phyloP scores from a whole-genome alignment of 2,888 invertebrate species.

The Nomada hirtipes region DNA sequence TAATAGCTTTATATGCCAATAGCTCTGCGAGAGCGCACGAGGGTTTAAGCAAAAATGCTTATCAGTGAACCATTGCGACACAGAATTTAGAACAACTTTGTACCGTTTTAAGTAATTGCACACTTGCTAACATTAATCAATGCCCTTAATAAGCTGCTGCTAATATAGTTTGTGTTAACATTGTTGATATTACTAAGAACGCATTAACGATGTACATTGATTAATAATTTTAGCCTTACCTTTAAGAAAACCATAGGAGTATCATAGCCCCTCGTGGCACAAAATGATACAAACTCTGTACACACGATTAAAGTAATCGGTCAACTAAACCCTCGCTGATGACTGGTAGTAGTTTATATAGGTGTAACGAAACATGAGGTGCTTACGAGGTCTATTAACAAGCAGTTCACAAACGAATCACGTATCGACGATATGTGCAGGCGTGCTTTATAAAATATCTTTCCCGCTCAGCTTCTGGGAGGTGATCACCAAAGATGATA shows the following conservation, averaged over 20 bases:
- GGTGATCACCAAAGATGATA: slow-evolving; percentile 60
- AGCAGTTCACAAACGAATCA: slow-evolving; percentile 69
- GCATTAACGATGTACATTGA: too few species aligned
- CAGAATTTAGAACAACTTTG: too few species aligned
- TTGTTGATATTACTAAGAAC: too few species aligned
- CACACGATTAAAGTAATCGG: slow-evolving; percentile 45
- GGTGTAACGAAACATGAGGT: slow-evolving; percentile 39
- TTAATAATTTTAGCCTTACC: slow-evolving; percentile 35
- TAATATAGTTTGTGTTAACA: too few species aligned
- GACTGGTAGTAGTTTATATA: slow-evolving; percentile 64
- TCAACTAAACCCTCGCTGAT: slow-evolving; percentile 62
- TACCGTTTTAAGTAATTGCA: too few species aligned
- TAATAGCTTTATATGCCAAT: too few species aligned
- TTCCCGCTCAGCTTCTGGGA: slow-evolving; percentile 50
- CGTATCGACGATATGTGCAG: slow-evolving; percentile 65
- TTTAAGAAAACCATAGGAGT: slow-evolving; percentile 53
- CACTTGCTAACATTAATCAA: too few species aligned
- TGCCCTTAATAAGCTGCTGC: too few species aligned
- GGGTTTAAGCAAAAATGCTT: too few species aligned
- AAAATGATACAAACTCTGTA: slow-evolving; percentile 11
- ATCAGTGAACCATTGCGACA: too few species aligned
- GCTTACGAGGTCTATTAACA: slow-evolving; percentile 54
- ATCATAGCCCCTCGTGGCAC: slow-evolving; percentile 32
- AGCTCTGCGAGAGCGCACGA: too few species aligned
- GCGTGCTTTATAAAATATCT: slow-evolving; percentile 59